A percentile compares a stretch with the other conserved stretches of the same genome.
phyloP scores from a whole-genome alignment of 2,113 vertebrate genomes.

The Pardalotus punctatus region DNA sequence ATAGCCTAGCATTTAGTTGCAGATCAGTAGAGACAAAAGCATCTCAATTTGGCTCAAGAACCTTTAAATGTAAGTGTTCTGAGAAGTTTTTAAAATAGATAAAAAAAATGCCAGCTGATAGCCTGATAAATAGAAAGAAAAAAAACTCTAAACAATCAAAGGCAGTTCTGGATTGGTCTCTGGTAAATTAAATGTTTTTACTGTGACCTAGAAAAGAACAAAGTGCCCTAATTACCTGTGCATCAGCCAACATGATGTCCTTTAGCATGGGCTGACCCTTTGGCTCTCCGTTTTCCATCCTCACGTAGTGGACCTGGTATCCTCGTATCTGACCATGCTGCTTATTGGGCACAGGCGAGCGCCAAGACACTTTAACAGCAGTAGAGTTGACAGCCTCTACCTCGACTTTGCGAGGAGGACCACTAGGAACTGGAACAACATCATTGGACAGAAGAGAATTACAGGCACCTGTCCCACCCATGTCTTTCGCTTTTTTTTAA shows the following conservation, averaged over 20 bases:
- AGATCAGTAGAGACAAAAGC: background rate
- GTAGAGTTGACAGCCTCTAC: conserved; percentile 99
- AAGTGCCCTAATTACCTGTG: conserved; percentile 82
- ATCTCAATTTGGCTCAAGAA: background rate
- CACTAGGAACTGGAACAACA: conserved; percentile 99
- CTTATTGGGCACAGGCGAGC: conserved; percentile 94
- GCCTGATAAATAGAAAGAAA: background rate
- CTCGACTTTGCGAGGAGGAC: conserved; percentile 99
- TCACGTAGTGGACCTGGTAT: conserved; percentile 98
- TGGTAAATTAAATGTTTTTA: background rate
- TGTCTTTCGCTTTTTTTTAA: conserved; percentile 15
- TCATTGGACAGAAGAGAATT: conserved; percentile 96
- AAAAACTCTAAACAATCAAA: background rate
- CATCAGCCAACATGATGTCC: conserved; percentile 96
- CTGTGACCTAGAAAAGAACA: background rate
- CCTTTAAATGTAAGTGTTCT: background rate
- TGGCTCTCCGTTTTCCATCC: conserved; percentile 95
- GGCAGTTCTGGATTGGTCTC: background rate
- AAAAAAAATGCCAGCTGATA: background rate
- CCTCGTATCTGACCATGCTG: conserved; percentile 98
- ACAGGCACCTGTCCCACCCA: conserved; percentile 83
- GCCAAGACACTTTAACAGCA: conserved; percentile 98
- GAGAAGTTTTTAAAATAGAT: background rate
- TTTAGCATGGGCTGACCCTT: conserved; percentile 95
- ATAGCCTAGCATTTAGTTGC: background rate